Evolutionary conservation across 2,113 vertebrate genomes (phyloP), one percentile per base, ranked within the genome.

Genomic region (Marmota flaviventris): DNA sequence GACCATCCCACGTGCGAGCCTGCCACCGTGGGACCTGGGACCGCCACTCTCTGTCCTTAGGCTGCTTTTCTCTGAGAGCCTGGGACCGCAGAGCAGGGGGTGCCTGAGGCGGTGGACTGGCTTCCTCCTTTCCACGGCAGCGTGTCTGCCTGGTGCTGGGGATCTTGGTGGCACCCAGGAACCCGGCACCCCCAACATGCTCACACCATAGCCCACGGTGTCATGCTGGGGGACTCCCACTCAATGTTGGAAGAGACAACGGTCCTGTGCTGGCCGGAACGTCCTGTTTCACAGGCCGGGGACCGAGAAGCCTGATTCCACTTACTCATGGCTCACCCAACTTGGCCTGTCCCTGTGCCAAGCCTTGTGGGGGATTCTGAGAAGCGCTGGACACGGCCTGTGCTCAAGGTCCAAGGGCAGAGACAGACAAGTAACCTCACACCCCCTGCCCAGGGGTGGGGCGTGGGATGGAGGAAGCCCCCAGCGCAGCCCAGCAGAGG

Each of bases 281-380:
- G 96, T 69, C 86, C 83, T 22, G 0, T 58, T 92, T 87, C 78
- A 65, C 70, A 92, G 56, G 56, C 17, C 2, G 10, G 56, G 76
- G 29, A 76, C 70, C 7, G 11, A 83, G 61, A 58, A 32, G 76
- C 34, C 85, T 45, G 72, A 20, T 84, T 85, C 61, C 32, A 70
- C 56, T 34, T 45, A 18, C 20, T 70, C 42, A 5, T 27, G 5
- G 34, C 85, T 92, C 70, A 1, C 81, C 37, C 13, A 16, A 45
- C 79, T 53, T 51, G 3, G 56, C 75, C 73, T 53, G 69, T 81
- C 39, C 0, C 51, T 8, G 16, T 37, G 79, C 94, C 87, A 93
- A 70, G 70, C 79, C 92, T 83, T 42, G 63, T 42, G 75, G 90
- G 79, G 77, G 22, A 56, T 92, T 72, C 91, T 29, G 51, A 77